Evolutionary conservation across 2,797 vertebrate genomes (phyloP), one percentile per base, ranked within the genome.

Genomic region (Sandelia bainsii): DNA sequence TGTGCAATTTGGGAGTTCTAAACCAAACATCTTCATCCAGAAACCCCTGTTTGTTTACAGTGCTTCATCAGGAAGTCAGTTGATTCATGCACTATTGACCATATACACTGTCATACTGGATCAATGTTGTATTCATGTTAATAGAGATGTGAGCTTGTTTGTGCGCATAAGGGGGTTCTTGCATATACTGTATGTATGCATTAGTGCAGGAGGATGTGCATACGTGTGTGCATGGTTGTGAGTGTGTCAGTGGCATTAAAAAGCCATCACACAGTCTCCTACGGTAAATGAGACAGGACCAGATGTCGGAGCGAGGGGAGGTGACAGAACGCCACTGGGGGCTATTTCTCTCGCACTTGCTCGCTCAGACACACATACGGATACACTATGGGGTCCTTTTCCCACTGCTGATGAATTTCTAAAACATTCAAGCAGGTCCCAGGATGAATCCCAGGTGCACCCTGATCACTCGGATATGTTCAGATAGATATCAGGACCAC

Each of bases 21-120:
- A 93, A 93, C 69, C 91, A 92, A 92, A 93, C 91, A 90, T 94
- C 92, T 94, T 91, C 92, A 94, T 95, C 93, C 91, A 92, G 73
- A 82, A 82, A 68, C 44, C 10, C 29, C 51, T 87, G 75, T 90
- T 90, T 71, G 81, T 77, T 56, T 72, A 78, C 68, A 56, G 53
- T 1, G 53, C 73, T 81, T 77, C 80, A 81, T 69, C 51, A 54
- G 77, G 81, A 75, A 81, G 75, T 23, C 71, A 62, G 66, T 85
- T 89, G 88, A 91, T 89, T 76, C 77, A 87, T 84, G 70, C 82
- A 60, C 86, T 88, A 91, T 93, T 72, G 86, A 91, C 92, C 88
- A 84, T 67, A 56, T 59, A 72, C 23, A 6, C 80, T 83, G 84
- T 84, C 81, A 82, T 77, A 34, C 59, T 32, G 52, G 85, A 89